Evolutionary conservation across 2,888 invertebrate genomes (phyloP).

Genomic region (Heteromyza rotundicornis): DNA sequence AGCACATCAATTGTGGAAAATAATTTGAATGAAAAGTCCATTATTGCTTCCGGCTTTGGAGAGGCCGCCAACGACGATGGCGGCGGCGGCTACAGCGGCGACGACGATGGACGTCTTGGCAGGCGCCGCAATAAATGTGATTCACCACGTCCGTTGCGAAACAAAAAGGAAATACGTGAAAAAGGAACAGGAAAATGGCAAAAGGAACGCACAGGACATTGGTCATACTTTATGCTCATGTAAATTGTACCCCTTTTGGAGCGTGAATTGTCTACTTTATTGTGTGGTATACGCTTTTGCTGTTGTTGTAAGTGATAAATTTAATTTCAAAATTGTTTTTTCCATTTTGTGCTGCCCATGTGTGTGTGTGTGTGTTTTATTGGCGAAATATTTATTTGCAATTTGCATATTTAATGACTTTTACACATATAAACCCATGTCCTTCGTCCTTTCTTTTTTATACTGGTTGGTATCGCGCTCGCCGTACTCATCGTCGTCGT

Average conservation of each 20-base stretch:
- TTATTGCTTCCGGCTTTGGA: constrained; percentile 53
- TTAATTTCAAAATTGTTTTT: constrained; percentile 48
- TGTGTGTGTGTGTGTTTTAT: constrained; percentile 29
- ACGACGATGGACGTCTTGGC: constrained; percentile 40
- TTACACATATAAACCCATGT: constrained; percentile 34
- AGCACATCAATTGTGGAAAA: constrained; percentile 34
- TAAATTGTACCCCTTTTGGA: constrained; percentile 36
- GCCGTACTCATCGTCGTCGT: not conserved
- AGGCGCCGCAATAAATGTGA: constrained; percentile 47
- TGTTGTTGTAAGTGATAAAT: constrained; percentile 42
- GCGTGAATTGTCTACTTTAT: constrained; percentile 25
- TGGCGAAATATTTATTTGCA: constrained; percentile 46
- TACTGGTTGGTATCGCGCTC: not conserved
- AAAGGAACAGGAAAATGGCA: not conserved
- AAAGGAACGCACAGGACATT: constrained; percentile 9
- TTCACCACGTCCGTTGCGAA: constrained; percentile 38
- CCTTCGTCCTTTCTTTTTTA: constrained; percentile 13
- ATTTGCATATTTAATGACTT: constrained; percentile 55
- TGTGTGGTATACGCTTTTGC: constrained; percentile 10
- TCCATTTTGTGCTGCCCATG: constrained; percentile 14
- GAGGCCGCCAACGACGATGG: constrained; percentile 26
- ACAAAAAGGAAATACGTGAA: not conserved
- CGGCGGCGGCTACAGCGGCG: too few relatives aligned
- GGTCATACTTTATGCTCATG: constrained; percentile 27
- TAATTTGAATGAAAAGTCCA: constrained; percentile 62